These are phyloP conservation scores for Coreius guichenoti DNA, from an alignment of 2,797 vertebrate species.

Conservation along the genomic window DNA sequence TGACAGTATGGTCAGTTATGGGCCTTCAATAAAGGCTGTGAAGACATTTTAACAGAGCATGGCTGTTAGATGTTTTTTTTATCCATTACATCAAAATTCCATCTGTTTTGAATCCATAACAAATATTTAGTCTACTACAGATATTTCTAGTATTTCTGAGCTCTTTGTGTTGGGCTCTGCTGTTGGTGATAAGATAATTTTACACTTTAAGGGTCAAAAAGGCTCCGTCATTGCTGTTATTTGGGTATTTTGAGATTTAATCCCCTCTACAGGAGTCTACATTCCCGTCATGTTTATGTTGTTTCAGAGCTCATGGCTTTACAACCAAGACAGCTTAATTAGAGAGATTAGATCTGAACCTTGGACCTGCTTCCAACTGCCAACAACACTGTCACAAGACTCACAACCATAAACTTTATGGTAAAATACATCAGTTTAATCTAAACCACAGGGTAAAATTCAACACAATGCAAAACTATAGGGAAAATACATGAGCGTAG, in stretches of 20 bases:
- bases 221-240: neutral
- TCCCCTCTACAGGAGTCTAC: neutral
- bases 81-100: constrained; percentile 7
- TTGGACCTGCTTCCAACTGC: constrained; percentile 81
- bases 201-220: neutral
- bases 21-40: constrained; percentile 3
- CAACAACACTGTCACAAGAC: constrained; percentile 85
- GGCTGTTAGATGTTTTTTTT: neutral
- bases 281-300: constrained; percentile 28
- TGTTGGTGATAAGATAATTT: neutral
- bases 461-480: neutral
- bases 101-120: constrained; percentile 34
- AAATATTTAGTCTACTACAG: constrained; percentile 21
- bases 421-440: neutral
- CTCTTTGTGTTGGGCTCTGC: neutral
- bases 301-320: constrained; percentile 14
- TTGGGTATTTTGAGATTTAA: neutral
- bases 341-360: constrained; percentile 95
- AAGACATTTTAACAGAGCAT: constrained; percentile 7
- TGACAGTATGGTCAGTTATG: constrained; percentile 13
- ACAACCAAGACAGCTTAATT: constrained; percentile 78
- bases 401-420: constrained; percentile 57
- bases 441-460: neutral
- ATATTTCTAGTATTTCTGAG: neutral
- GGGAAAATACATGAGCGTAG: neutral